Conservation (phyloP, 2,797 vertebrate genomes). For the Lemur catta region DNA sequence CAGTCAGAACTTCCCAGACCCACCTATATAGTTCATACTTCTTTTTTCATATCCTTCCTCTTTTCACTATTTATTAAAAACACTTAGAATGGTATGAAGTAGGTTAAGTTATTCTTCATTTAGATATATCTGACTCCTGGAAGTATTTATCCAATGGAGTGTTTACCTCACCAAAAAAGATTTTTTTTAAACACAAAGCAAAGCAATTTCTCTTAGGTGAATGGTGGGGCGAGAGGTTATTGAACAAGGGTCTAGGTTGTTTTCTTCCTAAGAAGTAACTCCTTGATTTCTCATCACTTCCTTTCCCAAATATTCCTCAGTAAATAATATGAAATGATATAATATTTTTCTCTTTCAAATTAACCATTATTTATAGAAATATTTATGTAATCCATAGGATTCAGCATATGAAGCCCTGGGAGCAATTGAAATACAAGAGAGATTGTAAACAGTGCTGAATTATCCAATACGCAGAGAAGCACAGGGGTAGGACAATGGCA, state of each 20-base stretch:
- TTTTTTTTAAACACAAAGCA: background rate
- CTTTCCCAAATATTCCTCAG: background rate
- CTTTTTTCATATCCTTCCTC: background rate
- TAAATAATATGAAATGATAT: background rate
- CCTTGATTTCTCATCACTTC: background rate
- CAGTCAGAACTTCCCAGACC: background rate
- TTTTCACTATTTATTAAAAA: background rate
- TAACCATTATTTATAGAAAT: background rate
- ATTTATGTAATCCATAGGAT: background rate
- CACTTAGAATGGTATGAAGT: background rate
- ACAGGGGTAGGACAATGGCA: background rate
- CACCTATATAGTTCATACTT: background rate
- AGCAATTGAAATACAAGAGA: background rate
- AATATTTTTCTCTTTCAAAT: background rate
- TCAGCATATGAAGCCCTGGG: background rate
- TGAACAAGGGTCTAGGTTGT: background rate
- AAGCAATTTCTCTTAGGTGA: background rate
- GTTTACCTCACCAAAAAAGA: background rate
- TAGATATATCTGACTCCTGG: background rate
- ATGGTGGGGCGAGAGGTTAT: background rate
- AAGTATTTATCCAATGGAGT: background rate
- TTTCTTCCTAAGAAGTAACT: background rate
- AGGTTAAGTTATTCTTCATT: background rate
- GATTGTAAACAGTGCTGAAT: background rate
- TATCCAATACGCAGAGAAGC: background rate